phyloP scores from a whole-genome alignment of 2,113 vertebrate species.

The Lamprotornis superbus region DNA sequence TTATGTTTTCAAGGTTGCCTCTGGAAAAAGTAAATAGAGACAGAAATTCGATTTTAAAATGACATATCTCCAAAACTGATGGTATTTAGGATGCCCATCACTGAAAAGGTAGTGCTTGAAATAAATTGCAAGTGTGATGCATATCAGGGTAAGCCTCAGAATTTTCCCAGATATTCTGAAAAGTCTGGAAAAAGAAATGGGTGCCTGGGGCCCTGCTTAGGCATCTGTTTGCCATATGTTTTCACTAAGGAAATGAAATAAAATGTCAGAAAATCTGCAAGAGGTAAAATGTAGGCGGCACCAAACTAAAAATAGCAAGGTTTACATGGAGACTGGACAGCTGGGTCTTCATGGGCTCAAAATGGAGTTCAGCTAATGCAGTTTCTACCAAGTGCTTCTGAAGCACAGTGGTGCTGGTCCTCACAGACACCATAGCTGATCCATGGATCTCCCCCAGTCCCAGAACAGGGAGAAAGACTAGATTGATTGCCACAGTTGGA shows the following conservation, averaged over 20 bases:
- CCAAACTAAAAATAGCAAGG: neutral
- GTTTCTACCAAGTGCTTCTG: neutral
- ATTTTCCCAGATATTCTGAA: constrained; percentile 37
- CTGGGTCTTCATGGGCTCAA: neutral
- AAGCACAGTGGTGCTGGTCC: neutral
- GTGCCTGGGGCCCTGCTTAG: constrained; percentile 9
- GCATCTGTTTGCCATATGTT: constrained; percentile 60
- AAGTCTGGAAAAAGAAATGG: constrained; percentile 18
- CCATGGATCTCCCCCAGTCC: neutral
- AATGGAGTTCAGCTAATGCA: neutral
- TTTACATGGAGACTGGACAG: neutral
- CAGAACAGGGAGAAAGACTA: neutral
- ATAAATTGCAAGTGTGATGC: neutral
- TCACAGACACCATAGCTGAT: neutral
- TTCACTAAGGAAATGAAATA: constrained; percentile 29
- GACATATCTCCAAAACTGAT: neutral
- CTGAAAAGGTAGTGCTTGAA: neutral
- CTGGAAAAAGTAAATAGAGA: neutral
- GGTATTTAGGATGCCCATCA: neutral
- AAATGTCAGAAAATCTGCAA: constrained; percentile 53
- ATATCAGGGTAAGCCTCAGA: constrained; percentile 7
- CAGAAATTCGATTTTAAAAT: neutral
- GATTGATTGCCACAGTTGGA: neutral
- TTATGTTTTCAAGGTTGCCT: neutral
- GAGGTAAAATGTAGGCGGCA: constrained; percentile 39